Percentiles rank a stretch among this genome's conserved stretches.
Evolutionary conservation across 2,888 invertebrate species (phyloP).

Genomic region (Argyra leucocephala): DNA sequence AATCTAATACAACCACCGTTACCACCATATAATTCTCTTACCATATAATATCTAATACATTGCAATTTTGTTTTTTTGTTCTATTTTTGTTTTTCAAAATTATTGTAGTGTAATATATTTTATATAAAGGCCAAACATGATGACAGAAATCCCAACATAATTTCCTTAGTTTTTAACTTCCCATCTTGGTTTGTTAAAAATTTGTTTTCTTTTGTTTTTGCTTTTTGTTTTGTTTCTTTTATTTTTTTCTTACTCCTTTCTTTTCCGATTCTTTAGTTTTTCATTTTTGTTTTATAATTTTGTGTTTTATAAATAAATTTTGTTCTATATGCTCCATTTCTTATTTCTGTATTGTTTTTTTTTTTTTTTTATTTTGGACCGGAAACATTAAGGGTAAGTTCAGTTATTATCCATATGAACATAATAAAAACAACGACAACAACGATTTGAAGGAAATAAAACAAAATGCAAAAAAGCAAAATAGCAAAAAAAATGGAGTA

Average conservation of each 20-base stretch:
- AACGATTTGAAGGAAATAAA: too few species aligned
- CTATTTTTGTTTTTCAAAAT: background rate
- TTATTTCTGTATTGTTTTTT: background rate
- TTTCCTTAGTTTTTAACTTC: background rate
- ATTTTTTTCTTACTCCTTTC: background rate
- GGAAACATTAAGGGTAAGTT: slow-evolving; percentile 6
- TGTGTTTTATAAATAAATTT: too few species aligned
- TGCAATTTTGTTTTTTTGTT: too few species aligned
- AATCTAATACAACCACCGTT: too few species aligned
- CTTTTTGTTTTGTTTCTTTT: background rate
- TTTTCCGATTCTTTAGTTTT: background rate
- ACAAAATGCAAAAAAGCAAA: background rate
- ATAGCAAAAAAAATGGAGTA: background rate
- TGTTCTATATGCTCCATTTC: too few species aligned
- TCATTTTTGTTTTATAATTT: too few species aligned
- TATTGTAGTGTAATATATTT: background rate
- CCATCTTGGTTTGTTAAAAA: background rate
- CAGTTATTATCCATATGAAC: background rate
- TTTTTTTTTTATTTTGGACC: background rate
- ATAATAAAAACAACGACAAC: background rate
- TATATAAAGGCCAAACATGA: background rate
- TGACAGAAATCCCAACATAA: slow-evolving; percentile 3
- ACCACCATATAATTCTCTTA: too few species aligned
- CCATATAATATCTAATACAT: too few species aligned
- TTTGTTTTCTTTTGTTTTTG: background rate